These are phyloP conservation scores for Struthidea cinerea DNA, from an alignment of 2,113 vertebrate genomes.

Conservation along the genomic window DNA sequence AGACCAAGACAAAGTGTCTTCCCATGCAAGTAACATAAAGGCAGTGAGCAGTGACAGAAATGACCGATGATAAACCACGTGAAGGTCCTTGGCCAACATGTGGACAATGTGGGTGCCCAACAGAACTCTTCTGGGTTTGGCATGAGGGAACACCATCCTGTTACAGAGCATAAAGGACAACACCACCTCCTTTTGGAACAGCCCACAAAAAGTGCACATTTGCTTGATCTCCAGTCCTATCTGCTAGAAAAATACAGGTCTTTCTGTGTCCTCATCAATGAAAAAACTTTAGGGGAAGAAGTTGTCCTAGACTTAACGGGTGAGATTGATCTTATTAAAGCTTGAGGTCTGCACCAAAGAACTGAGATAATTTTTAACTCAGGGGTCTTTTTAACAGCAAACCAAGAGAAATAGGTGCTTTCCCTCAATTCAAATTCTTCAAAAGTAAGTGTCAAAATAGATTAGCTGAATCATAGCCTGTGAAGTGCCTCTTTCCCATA, in stretches of 20 bases:
- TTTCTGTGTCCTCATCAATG: not conserved
- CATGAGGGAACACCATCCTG: not conserved
- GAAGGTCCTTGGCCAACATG: not conserved
- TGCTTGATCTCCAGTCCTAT: not conserved
- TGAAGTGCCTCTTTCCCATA: not conserved
- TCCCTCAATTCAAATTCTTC: not conserved
- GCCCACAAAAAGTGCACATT: not conserved
- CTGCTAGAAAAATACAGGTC: not conserved
- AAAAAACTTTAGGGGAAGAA: not conserved
- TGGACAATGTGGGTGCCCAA: fast-evolving
- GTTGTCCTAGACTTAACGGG: not conserved
- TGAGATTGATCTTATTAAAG: not conserved
- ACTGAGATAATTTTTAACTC: not conserved
- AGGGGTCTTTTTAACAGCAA: not conserved
- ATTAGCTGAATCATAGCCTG: not conserved
- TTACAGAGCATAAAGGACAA: not conserved
- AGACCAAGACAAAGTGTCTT: not conserved
- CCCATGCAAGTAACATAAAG: not conserved
- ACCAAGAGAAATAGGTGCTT: not conserved
- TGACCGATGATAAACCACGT: not conserved
- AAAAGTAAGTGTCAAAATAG: not conserved
- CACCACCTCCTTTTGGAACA: not conserved
- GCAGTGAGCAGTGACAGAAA: not conserved
- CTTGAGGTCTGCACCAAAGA: not conserved
- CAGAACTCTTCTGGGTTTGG: not conserved